Evolutionary conservation across 2,113 vertebrate genomes (phyloP), one percentile per base, ranked within the genome.

Genomic region (Thamnaconus septentrionalis): DNA sequence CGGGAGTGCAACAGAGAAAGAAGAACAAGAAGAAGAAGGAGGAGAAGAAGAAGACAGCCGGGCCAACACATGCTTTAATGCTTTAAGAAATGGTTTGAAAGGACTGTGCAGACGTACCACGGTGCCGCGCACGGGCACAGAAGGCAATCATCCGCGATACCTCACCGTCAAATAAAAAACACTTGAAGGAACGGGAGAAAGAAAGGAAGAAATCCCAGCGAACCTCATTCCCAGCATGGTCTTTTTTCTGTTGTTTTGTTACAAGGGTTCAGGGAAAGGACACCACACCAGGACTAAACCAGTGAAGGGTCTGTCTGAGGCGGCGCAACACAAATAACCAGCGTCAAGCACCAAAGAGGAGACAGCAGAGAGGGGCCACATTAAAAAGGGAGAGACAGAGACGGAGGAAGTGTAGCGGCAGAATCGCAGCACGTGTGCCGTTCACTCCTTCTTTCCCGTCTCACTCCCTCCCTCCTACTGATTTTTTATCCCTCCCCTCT

Each of bases 211-310:
- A 72, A 56, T 82, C 72, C 68, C 52, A 42, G 68, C 59, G 76
- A 66, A 69, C 59, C 59, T 80, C 45, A 60, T 87, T 84, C 83
- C 65, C 73, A 82, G 67, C 73, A 48, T 49, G 42, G 48, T 67
- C 78, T 75, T 71, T 66, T 60, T 73, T 67, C 64, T 60, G 18
- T 31, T 74, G 60, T 88, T 87, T 78, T 81, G 71, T 56, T 68
- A 70, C 11, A 9, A 53, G 77, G 76, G 84, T 90, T 90, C 87
- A 89, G 73, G 64, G 49, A 87, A 79, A 88, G 88, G 87, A 89
- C 90, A 91, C 41, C 55, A 71, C 54, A 44, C 58, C 6, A 62
- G 64, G 69, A 82, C 78, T 69, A 87, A 85, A 80, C 59, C 64
- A 66, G 69, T 63, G 62, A 65, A 64, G 68, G 58, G 74, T 71